Conservation (phyloP, 2,888 invertebrate species). For the Agriotes lineatus region DNA sequence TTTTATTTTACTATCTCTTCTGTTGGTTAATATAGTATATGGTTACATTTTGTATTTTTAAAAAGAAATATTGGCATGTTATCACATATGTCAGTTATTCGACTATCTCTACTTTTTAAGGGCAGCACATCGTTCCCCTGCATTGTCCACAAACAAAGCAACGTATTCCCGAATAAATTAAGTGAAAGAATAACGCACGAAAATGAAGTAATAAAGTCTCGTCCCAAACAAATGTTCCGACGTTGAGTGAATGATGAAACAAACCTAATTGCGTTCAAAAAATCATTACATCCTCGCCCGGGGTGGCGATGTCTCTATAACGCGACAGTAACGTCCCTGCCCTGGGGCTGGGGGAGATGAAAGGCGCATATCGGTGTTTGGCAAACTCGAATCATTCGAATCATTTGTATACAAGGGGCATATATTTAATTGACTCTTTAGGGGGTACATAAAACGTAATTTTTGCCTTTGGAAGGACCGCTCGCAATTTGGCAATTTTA, state of each 20-base stretch:
- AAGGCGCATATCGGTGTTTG: conserved; percentile 63
- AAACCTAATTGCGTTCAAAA: conserved; percentile 67
- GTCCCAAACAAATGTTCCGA: conserved; percentile 55
- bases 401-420: conserved; percentile 62
- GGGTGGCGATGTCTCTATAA: conserved; percentile 63
- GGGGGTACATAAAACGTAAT: conserved; percentile 49
- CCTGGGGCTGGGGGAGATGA: conserved; percentile 50
- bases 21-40: too few relatives aligned
- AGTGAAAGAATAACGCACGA: conserved; percentile 28
- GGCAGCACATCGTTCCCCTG: too few relatives aligned
- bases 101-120: too few relatives aligned
- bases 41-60: too few relatives aligned
- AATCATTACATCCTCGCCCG: conserved; percentile 65
- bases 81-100: too few relatives aligned
- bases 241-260: conserved; percentile 64
- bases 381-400: conserved; percentile 63
- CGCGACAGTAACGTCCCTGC: conserved; percentile 51
- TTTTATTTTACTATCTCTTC: too few relatives aligned
- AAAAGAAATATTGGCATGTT: too few relatives aligned
- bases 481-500: conserved; percentile 39
- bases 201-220: conserved; percentile 40
- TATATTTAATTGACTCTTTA: conserved; percentile 62
- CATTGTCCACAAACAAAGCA: not conserved
- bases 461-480: conserved; percentile 44
- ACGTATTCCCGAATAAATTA: conserved; percentile 18